These are phyloP conservation scores for Tenrec ecaudatus DNA, from an alignment of 2,113 vertebrate genomes.

Conservation along the genomic window DNA sequence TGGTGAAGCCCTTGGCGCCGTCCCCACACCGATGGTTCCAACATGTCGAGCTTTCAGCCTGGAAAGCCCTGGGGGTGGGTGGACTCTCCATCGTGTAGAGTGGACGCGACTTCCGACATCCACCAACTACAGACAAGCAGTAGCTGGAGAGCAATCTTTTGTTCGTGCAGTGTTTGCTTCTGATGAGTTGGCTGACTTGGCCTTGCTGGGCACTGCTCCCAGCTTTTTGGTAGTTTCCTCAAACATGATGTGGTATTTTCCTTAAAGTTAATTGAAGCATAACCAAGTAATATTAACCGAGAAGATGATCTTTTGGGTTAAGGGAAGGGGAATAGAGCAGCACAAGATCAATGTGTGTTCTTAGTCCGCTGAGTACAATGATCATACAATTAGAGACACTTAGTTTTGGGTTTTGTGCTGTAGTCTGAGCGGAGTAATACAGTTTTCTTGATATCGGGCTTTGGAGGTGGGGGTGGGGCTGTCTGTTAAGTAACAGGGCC, in stretches of 20 bases:
- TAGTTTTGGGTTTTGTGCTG: constrained; percentile 46
- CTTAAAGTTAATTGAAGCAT: constrained; percentile 36
- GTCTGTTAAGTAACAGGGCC: constrained; percentile 3
- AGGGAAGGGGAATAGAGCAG: background rate
- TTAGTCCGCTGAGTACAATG: constrained; percentile 30
- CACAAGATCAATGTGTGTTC: constrained; percentile 25
- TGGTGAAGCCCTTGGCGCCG: no score
- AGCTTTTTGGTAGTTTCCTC: constrained; percentile 16
- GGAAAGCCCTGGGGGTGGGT: no score
- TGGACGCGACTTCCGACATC: no score
- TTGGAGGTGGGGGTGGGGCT: background rate
- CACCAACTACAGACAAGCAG: background rate
- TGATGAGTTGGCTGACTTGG: no score
- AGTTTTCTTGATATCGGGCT: constrained; percentile 24
- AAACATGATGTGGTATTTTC: constrained; percentile 26
- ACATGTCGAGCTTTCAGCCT: no score
- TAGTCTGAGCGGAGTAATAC: background rate
- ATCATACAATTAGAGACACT: constrained; percentile 38
- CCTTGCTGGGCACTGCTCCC: no score
- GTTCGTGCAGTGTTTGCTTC: background rate
- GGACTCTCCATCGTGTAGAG: background rate
- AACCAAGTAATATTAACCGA: constrained; percentile 47
- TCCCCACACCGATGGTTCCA: no score
- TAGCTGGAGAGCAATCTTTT: background rate
- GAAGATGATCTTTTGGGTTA: constrained; percentile 1